Base-by-base conservation (phyloP, 2,888 invertebrate species). In the Margaritifera margaritifera region DNA sequence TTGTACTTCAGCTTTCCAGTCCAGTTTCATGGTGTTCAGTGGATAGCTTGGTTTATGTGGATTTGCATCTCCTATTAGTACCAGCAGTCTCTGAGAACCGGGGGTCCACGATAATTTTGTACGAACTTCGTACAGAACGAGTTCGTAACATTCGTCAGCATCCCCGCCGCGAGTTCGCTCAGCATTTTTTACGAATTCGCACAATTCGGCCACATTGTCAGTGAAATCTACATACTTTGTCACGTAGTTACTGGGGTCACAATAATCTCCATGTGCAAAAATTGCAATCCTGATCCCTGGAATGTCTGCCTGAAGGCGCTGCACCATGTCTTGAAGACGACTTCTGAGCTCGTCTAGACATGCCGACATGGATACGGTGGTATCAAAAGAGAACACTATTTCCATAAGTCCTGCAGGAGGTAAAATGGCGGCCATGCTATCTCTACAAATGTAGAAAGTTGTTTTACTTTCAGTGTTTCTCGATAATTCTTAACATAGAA, bases 231-330 rank as follows among this genome's bases (percentile, higher is more conserved):
- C 60, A 27, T 68, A 61, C 59, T 80, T 74, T 19, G 81, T 81
- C 54, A 82, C 77, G 69, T 84, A 84, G 6, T 63, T 59, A 42
- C 56, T 58, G 20, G 55, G 62, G 50, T 63, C 88, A 68, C 86
- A 87, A 71, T 88, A 88, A 73, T 88, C 87, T 0, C 88, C 88
- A 68, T 88, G 88, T 8, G 88, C 88, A 50, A 88, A 78, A 52
- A 88, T 82, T 25, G 86, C 84, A 31, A 88, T 81, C 42, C 80
- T 78, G 52, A 88, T 84, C 18, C 79, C 81, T 0, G 88, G 86
- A 11, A 88, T 86, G 71, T 88, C 88, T 5, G 83, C 80, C 62
- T 84, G 83, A 18, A 88, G 82, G 8, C 88, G 79, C 68, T 85
- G 80, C 15, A 86, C 85, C 77, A 87, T 80, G 71, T 87, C 84